Percentiles rank a stretch among this genome's conserved stretches.
Evolutionary conservation across 2,113 vertebrate genomes (phyloP).

Genomic region (Clinocottus analis): DNA sequence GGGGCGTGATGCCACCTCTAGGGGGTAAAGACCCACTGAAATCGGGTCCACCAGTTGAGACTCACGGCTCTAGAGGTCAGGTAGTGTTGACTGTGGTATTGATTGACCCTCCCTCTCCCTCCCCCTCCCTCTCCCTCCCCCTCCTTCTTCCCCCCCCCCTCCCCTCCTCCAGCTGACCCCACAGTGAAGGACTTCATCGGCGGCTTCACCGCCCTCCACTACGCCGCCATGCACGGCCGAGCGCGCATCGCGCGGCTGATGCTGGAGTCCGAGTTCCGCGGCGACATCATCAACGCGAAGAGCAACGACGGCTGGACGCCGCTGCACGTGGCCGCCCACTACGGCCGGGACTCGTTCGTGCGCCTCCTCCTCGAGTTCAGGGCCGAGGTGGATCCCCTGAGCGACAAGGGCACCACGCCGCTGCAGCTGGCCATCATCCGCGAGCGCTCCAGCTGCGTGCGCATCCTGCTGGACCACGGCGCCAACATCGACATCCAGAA

Average conservation of each 20-base stretch:
- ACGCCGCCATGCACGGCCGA: constrained; percentile 97
- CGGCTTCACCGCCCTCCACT: constrained; percentile 98
- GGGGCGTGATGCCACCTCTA: too few species aligned
- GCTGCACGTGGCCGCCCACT: constrained; percentile 97
- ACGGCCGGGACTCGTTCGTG: constrained; percentile 96
- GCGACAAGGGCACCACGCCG: constrained; percentile 97
- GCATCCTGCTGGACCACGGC: constrained; percentile 96
- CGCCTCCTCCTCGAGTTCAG: constrained; percentile 97
- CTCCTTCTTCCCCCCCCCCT: too few species aligned
- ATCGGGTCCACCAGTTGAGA: too few species aligned
- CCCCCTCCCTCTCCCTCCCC: too few species aligned
- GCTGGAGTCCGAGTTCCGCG: constrained; percentile 93
- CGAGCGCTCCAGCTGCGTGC: constrained; percentile 96
- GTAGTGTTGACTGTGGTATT: too few species aligned
- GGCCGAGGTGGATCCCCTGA: constrained; percentile 96
- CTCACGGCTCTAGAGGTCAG: too few species aligned
- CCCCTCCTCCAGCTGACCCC: constrained; percentile 88
- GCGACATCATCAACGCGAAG: constrained; percentile 97
- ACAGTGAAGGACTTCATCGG: constrained; percentile 98
- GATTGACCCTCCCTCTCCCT: too few species aligned
- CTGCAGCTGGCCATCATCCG: constrained; percentile 98
- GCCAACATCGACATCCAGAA: constrained; percentile 99
- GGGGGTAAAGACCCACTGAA: too few species aligned
- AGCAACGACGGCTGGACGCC: constrained; percentile 99
- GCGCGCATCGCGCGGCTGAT: constrained; percentile 96